Conservation (phyloP, 2,797 vertebrate species). For the Semaprochilodus insignis region DNA sequence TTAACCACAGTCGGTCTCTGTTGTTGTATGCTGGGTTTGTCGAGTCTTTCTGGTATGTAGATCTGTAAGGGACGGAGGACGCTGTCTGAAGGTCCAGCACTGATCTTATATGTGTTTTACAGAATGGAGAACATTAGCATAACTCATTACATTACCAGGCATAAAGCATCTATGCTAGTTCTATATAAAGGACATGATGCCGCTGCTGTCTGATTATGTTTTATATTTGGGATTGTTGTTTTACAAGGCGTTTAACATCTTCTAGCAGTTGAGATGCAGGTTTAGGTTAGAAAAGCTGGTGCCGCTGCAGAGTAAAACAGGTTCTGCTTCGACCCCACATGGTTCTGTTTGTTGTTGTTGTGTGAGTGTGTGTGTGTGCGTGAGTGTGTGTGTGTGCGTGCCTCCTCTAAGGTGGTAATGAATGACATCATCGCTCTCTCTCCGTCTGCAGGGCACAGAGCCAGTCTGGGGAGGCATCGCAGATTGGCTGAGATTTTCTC, state of each 20-base stretch:
- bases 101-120: too few relatives aligned
- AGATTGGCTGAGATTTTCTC: slow-evolving; percentile 44
- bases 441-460: slow-evolving; percentile 46
- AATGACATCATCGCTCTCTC: slow-evolving; percentile 55
- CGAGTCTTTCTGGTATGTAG: too few relatives aligned
- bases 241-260: not conserved
- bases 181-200: too few relatives aligned
- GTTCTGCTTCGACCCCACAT: slow-evolving; percentile 21
- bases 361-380: not conserved
- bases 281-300: not conserved
- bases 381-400: not conserved
- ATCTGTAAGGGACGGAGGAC: too few relatives aligned
- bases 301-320: slow-evolving; percentile 1
- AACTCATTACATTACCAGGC: too few relatives aligned
- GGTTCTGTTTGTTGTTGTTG: slow-evolving; percentile 49
- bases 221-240: too few relatives aligned
- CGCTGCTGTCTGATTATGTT: too few relatives aligned
- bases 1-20: too few relatives aligned
- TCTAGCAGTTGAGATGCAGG: not conserved
- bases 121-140: too few relatives aligned
- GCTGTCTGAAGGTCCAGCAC: too few relatives aligned
- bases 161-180: too few relatives aligned
- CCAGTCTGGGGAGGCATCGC: slow-evolving; percentile 43
- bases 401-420: slow-evolving; percentile 46
- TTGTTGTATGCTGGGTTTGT: too few relatives aligned